Evolutionary conservation across 2,888 invertebrate genomes (phyloP).

Genomic region (Cataglyphis rosenhaueri): DNA sequence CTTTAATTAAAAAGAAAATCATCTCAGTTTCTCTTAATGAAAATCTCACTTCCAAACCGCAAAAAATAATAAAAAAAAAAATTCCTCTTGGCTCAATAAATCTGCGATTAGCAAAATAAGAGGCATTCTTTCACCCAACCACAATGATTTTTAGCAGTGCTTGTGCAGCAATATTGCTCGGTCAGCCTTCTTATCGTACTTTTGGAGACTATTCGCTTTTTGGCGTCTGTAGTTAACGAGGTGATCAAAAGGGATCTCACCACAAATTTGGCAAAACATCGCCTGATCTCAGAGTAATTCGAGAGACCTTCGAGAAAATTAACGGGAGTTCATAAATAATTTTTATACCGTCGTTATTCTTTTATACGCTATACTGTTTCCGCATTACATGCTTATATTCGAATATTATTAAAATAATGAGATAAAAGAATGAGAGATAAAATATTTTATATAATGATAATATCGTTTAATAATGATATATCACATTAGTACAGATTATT

Average conservation of each 20-base stretch:
- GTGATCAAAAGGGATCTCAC: slow-evolving; percentile 1
- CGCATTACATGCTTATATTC: neutral
- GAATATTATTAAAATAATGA: neutral
- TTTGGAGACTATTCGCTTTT: neutral
- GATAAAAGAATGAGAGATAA: neutral
- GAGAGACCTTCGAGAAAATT: neutral
- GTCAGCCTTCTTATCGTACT: neutral
- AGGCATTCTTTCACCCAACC: neutral
- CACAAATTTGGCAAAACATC: slow-evolving; percentile 21
- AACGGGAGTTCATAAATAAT: neutral
- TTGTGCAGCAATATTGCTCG: slow-evolving; percentile 27
- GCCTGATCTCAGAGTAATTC: neutral
- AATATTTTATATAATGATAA: neutral
- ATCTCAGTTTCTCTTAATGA: neutral
- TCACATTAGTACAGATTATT: neutral
- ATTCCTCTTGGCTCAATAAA: neutral
- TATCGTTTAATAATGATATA: neutral
- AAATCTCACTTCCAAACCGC: neutral
- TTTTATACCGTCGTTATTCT: neutral
- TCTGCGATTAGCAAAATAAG: slow-evolving; percentile 5
- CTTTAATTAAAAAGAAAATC: neutral
- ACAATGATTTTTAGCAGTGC: neutral
- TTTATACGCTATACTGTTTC: neutral
- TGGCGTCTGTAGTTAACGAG: slow-evolving; percentile 17
- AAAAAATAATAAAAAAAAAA: neutral